Evolutionary conservation across 2,797 vertebrate species (phyloP).

Genomic region (Propithecus deckenii): DNA sequence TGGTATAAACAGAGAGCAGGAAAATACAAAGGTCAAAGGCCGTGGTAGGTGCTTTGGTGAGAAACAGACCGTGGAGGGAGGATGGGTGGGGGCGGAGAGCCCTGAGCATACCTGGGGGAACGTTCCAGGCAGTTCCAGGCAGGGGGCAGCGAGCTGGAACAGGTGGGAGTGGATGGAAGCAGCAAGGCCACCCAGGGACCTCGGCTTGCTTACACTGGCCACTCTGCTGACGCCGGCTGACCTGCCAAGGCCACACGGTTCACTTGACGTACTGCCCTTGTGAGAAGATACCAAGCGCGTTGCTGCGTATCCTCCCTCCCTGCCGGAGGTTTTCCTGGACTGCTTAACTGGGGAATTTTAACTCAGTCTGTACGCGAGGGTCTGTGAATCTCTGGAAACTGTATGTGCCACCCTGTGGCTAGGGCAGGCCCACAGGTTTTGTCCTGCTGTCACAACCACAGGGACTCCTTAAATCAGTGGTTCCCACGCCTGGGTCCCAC

Average conservation of each 20-base stretch:
- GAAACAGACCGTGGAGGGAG: background rate
- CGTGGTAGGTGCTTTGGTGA: background rate
- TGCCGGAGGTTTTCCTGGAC: background rate
- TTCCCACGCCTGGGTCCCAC: background rate
- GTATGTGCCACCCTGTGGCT: too few relatives aligned
- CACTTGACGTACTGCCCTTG: background rate
- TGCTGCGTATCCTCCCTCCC: fast-evolving
- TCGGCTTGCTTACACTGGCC: background rate
- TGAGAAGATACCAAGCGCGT: background rate
- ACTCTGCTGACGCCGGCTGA: background rate
- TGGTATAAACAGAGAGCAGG: background rate
- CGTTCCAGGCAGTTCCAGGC: background rate
- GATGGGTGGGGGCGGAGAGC: background rate
- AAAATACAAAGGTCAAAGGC: background rate
- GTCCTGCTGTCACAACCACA: background rate
- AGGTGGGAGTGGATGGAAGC: background rate
- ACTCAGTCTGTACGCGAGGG: background rate
- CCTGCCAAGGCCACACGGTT: background rate
- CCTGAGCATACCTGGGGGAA: background rate
- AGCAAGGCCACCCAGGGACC: background rate
- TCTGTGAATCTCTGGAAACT: background rate
- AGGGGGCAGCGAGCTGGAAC: background rate
- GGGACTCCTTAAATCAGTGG: background rate
- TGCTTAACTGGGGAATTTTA: background rate
- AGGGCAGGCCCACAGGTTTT: background rate